Percentiles rank a stretch among this genome's conserved stretches.
Evolutionary conservation across 37 sponge, comb jelly and placozoan genomes (phyloP).

Genomic region (Aplysina aerophoba): DNA sequence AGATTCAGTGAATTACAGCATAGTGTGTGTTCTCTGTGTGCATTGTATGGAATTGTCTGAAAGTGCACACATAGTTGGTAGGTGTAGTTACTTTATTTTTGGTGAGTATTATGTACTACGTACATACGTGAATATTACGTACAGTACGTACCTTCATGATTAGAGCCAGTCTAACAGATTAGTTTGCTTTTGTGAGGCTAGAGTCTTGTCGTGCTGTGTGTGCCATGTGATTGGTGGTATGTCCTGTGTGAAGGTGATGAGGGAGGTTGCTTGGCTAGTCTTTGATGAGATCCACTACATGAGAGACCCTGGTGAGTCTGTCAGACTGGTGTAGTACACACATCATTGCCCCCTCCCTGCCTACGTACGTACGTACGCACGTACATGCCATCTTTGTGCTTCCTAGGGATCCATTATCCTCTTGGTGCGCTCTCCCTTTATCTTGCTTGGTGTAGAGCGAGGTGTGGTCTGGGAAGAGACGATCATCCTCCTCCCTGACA

Average conservation of each 20-base stretch:
- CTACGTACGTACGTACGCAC: neutral
- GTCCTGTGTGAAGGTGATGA: slow-evolving; percentile 73
- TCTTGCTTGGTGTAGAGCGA: slow-evolving; percentile 83
- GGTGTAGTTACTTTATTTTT: neutral
- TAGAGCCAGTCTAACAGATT: too few species aligned
- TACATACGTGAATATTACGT: neutral
- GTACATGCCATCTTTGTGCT: neutral
- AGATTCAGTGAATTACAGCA: neutral
- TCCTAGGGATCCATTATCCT: neutral
- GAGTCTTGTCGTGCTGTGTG: neutral
- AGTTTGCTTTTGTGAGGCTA: too few species aligned
- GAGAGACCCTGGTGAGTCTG: slow-evolving; percentile 78
- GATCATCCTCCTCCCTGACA: slow-evolving; percentile 95
- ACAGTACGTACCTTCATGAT: too few species aligned
- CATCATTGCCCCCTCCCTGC: neutral
- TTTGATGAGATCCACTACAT: slow-evolving; percentile 98
- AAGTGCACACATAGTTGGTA: neutral
- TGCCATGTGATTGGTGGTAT: neutral
- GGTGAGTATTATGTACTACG: neutral
- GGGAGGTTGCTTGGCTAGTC: slow-evolving; percentile 96
- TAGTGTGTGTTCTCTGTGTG: too few species aligned
- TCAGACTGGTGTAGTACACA: neutral
- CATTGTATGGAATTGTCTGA: neutral
- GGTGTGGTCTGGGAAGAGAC: slow-evolving; percentile 99
- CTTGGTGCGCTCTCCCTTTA: slow-evolving; percentile 29